Evolutionary conservation across 2,113 vertebrate species (phyloP), one percentile per base, ranked within the genome.

Genomic region (Hippocampus zosterae): DNA sequence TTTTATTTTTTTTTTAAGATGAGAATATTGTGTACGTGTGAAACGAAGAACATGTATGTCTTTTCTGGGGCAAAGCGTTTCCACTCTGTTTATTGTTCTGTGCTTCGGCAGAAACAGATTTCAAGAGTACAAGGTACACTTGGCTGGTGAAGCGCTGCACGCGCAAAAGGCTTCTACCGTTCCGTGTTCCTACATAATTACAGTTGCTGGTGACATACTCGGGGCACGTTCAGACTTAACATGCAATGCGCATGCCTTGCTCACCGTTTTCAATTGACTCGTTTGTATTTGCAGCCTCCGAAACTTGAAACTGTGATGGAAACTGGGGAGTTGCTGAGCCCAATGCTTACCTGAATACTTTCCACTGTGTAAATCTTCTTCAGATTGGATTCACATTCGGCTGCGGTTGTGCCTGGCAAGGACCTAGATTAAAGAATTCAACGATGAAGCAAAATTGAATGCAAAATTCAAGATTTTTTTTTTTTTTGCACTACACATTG

Each of bases 361-460:
- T 94, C 92, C 18, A 96, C 96, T 0, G 94, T 96, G 75, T 98
- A 99, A 87, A 98, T 98, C 87, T 95, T 98, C 93, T 95, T 98
- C 84, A 98, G 86, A 68, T 96, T 97, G 1, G 94, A 98, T 23
- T 95, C 96, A 65, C 93, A 99, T 87, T 98, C 92, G 41, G 96
- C 96, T 0, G 95, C 96, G 5, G 97, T 99, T 0, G 95, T 93
- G 48, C 97, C 97, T 12, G 96, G 96, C 74, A 97, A 92, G 0
- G 96, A 99, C 85, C 97, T 99, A 41, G 40, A 72, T 77, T 67
- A 74, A 52, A 13, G 8, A 44, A 65, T 21, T 65, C 15, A 8
- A 33, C 1, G 33, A 18, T 57, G 15, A 27, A 57, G 13, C 12
- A 65, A 2, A 33, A 21, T 40, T 29, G 21, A 21, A 65, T 77